These are phyloP conservation scores for Polydrusus cervinus DNA, from an alignment of 2,888 invertebrate genomes.

Conservation along the genomic window DNA sequence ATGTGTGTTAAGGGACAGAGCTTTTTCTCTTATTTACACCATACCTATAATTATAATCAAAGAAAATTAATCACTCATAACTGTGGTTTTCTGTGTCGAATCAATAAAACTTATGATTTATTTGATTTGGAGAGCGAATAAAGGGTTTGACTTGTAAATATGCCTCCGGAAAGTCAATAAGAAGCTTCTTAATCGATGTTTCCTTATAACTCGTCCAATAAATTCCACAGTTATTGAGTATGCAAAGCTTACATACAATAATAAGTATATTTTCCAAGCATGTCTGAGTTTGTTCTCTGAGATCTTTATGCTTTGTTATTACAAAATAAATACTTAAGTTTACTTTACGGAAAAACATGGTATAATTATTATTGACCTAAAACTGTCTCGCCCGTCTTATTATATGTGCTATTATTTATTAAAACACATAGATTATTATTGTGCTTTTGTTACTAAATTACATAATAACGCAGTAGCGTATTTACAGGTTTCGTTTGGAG, in stretches of 20 bases:
- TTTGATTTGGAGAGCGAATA: conserved; percentile 7
- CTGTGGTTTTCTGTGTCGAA: conserved; percentile 30
- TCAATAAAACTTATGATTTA: conserved; percentile 36
- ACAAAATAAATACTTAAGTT: conserved; percentile 23
- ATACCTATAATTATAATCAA: conserved; percentile 14
- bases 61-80: conserved; percentile 21
- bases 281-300: conserved; percentile 29
- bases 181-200: conserved; percentile 26
- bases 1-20: too few relatives aligned
- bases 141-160: conserved; percentile 27
- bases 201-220: conserved; percentile 30
- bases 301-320: conserved; percentile 23
- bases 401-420: not conserved
- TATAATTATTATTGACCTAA: not conserved
- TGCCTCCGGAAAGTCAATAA: conserved; percentile 22
- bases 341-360: not conserved
- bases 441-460: too few relatives aligned
- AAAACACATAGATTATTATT: too few relatives aligned
- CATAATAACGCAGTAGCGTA: too few relatives aligned
- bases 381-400: not conserved
- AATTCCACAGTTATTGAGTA: conserved; percentile 30
- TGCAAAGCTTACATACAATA: conserved; percentile 27
- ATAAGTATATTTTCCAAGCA: conserved; percentile 35
- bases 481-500: too few relatives aligned
- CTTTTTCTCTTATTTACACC: too few relatives aligned